Evolutionary conservation across 2,888 invertebrate species (phyloP).

Genomic region (Trichogramma dendrolimi): DNA sequence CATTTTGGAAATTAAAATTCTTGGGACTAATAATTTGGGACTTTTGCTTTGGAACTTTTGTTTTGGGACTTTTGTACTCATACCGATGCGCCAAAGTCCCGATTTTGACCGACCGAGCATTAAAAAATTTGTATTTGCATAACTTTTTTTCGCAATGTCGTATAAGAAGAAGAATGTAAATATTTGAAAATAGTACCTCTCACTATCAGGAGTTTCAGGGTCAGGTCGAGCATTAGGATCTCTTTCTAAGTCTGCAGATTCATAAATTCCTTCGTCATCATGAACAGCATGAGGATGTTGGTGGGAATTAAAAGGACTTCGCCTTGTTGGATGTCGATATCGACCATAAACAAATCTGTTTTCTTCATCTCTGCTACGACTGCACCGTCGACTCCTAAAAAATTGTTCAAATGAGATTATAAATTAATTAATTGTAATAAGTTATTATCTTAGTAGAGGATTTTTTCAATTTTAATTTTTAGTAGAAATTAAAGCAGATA

Average conservation of each 20-base stretch:
- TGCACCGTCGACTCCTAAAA: slow-evolving; percentile 59
- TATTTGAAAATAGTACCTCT: slow-evolving; percentile 61
- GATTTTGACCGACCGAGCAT: too few species aligned
- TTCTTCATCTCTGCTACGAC: slow-evolving; percentile 64
- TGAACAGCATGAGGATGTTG: slow-evolving; percentile 56
- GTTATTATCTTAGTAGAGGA: neutral
- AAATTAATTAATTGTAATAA: neutral
- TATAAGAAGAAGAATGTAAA: too few species aligned
- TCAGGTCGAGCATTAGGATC: slow-evolving; percentile 67
- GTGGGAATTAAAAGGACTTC: slow-evolving; percentile 50
- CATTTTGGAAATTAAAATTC: too few species aligned
- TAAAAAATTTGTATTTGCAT: too few species aligned
- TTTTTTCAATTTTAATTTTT: neutral
- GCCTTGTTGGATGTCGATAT: slow-evolving; percentile 62
- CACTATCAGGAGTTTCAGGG: slow-evolving; percentile 83
- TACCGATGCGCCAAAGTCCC: too few species aligned
- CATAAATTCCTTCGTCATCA: slow-evolving; percentile 83
- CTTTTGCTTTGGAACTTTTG: too few species aligned
- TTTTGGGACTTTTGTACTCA: too few species aligned
- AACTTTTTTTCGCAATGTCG: too few species aligned
- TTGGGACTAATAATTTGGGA: too few species aligned
- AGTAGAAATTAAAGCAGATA: too few species aligned
- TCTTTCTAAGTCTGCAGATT: slow-evolving; percentile 74
- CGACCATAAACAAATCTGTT: slow-evolving; percentile 67
- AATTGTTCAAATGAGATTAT: slow-evolving; percentile 12